phyloP scores from a whole-genome alignment of 2,888 invertebrate genomes.

The Harpalus rufipes region DNA sequence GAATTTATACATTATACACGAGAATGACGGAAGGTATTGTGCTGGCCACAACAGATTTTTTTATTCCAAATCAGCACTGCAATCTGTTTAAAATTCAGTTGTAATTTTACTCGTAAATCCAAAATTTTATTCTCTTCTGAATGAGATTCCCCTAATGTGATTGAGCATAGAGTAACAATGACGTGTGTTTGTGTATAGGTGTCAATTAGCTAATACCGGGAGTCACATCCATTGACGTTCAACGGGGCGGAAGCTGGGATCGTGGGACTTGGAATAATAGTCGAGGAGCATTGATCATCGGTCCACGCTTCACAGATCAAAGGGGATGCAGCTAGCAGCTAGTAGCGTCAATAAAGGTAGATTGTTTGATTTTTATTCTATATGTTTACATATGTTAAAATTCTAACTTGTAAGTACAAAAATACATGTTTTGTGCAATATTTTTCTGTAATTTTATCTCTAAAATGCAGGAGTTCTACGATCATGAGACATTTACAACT shows the following conservation, averaged over 20 bases:
- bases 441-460: no score
- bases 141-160: background rate
- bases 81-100: background rate
- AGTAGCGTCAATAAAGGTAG: background rate
- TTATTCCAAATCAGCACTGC: no score
- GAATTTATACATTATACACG: no score
- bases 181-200: slow-evolving; percentile 62
- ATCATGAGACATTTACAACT: no score
- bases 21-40: no score
- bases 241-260: slow-evolving; percentile 59
- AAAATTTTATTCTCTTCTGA: background rate
- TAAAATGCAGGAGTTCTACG: no score
- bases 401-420: no score
- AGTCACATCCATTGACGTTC: slow-evolving; percentile 60
- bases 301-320: slow-evolving; percentile 64
- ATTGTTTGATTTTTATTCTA: background rate
- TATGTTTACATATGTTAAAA: background rate
- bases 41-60: no score
- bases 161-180: background rate
- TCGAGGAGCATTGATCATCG: background rate
- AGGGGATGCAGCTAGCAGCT: slow-evolving; percentile 46
- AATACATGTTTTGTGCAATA: no score
- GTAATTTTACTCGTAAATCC: background rate
- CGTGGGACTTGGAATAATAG: slow-evolving; percentile 64
- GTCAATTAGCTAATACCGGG: slow-evolving; percentile 65